Evolutionary conservation across 2,113 vertebrate species (phyloP), one percentile per base, ranked within the genome.

Genomic region (Anarrhichthys ocellatus): DNA sequence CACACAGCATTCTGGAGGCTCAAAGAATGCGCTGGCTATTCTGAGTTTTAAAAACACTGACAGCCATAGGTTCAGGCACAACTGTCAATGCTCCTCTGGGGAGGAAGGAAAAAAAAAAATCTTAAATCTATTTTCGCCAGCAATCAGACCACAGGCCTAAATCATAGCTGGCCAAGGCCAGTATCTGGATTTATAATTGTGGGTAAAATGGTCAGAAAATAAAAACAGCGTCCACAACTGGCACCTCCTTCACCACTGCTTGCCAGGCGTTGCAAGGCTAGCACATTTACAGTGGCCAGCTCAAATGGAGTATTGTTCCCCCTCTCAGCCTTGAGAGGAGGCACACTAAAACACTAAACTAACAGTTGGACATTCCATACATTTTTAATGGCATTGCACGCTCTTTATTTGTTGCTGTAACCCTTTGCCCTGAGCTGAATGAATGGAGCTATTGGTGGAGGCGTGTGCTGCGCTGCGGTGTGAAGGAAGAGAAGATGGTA

Each of bases 341-440:
- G 93, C 91, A 80, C 84, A 89, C 90, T 94, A 94, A 95, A 95
- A 95, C 92, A 93, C 94, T 94, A 94, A 96, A 95, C 94, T 91
- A 96, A 96, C 94, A 92, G 94, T 96, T 95, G 94, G 93, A 92
- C 96, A 96, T 98, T 97, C 97, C 96, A 94, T 74, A 80, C 95
- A 95, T 97, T 96, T 97, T 96, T 96, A 95, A 94, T 95, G 94
- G 95, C 48, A 84, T 94, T 81, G 85, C 91, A 95, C 90, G 38
- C 92, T 95, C 95, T 94, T 94, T 96, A 96, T 97, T 97, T 97
- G 96, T 96, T 97, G 95, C 94, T 94, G 85, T 97, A 97, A 97
- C 96, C 96, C 95, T 92, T 83, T 95, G 95, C 94, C 96, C 96
- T 69, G 84, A 75, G 87, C 87, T 91, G 94, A 82, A 94, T 96